These are phyloP conservation scores for Luperina nickerlii DNA, from an alignment of 2,888 invertebrate genomes.

Conservation along the genomic window DNA sequence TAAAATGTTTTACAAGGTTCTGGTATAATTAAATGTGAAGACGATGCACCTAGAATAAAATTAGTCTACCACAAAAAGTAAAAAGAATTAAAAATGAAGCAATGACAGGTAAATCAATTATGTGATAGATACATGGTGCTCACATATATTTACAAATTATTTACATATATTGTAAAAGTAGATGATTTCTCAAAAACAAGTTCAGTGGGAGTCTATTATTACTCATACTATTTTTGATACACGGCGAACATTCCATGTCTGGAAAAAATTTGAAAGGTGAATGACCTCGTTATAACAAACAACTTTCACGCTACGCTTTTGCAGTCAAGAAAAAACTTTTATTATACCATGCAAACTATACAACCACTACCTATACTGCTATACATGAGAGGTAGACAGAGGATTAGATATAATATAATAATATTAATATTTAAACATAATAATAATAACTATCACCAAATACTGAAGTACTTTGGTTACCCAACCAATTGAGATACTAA, in stretches of 20 bases:
- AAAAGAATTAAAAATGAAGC: no score
- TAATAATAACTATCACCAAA: neutral
- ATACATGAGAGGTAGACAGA: neutral
- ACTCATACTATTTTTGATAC: constrained; percentile 40
- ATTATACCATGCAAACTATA: constrained; percentile 3
- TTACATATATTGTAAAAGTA: no score
- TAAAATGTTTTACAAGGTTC: no score
- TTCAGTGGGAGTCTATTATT: constrained; percentile 20
- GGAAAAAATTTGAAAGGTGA: constrained; percentile 22
- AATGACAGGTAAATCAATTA: no score
- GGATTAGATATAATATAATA: no score
- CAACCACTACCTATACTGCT: no score
- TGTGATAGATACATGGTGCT: no score
- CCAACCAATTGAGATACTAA: neutral
- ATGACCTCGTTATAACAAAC: constrained; percentile 31
- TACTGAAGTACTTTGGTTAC: neutral
- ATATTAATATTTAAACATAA: no score
- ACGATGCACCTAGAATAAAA: no score
- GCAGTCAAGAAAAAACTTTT: constrained; percentile 32
- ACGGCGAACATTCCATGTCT: constrained; percentile 34
- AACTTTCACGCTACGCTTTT: constrained; percentile 26
- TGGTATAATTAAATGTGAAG: no score
- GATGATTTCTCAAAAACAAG: neutral
- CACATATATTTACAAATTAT: no score
- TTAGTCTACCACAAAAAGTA: no score